Evolutionary conservation across 2,113 vertebrate species (phyloP).

Genomic region (Heterocephalus glaber): DNA sequence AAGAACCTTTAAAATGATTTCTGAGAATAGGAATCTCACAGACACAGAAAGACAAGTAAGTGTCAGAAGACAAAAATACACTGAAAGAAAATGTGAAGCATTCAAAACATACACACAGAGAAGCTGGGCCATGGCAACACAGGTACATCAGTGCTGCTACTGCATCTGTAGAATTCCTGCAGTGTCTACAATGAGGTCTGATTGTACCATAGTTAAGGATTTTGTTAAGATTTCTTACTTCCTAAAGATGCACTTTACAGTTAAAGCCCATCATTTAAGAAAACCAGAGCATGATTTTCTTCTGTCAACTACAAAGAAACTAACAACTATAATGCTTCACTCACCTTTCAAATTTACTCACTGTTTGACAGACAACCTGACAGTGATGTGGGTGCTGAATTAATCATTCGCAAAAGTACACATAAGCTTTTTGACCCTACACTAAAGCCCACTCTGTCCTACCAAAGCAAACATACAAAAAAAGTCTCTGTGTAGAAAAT

Average conservation of each 20-base stretch:
- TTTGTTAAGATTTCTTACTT: background rate
- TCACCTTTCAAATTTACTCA: background rate
- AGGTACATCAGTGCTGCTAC: background rate
- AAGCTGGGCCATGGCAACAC: background rate
- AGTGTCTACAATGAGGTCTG: background rate
- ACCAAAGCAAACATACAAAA: background rate
- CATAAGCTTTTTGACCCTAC: background rate
- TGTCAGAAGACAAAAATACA: background rate
- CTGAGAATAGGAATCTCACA: background rate
- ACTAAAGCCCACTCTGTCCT: background rate
- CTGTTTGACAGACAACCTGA: background rate
- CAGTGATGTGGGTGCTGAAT: background rate
- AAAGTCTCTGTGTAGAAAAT: background rate
- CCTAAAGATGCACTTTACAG: background rate
- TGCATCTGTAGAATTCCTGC: background rate
- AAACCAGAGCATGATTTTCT: conserved; percentile 31
- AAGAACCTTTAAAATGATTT: background rate
- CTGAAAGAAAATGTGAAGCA: background rate
- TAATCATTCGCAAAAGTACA: conserved; percentile 5
- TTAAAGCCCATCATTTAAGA: background rate
- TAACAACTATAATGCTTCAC: background rate
- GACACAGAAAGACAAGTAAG: background rate
- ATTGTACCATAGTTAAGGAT: background rate
- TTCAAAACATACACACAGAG: background rate
- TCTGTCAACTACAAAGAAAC: background rate